Percentiles rank a stretch among this genome's conserved stretches.
Evolutionary conservation across 2,888 invertebrate species (phyloP).

Genomic region (Drosophila setosimentum): DNA sequence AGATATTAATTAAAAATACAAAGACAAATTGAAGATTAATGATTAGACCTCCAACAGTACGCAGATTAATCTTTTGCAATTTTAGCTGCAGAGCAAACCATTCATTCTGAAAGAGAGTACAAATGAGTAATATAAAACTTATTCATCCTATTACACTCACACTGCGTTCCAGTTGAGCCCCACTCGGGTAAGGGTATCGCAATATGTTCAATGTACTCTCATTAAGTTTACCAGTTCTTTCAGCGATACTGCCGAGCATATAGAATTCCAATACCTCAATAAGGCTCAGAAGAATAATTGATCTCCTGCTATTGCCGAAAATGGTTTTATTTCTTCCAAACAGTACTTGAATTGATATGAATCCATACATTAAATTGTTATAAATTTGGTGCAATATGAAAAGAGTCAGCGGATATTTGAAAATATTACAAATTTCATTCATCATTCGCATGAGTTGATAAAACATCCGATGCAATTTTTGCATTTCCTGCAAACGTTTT

Average conservation of each 20-base stretch:
- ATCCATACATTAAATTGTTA: neutral
- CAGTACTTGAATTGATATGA: neutral
- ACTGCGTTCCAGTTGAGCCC: slow-evolving; percentile 5
- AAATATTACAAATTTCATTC: slow-evolving; percentile 10
- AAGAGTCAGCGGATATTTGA: slow-evolving; percentile 11
- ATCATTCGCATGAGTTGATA: slow-evolving; percentile 11
- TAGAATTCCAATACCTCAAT: slow-evolving; percentile 2
- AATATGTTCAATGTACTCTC: slow-evolving; percentile 16
- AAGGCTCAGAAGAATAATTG: no score
- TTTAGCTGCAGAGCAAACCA: slow-evolving; percentile 40
- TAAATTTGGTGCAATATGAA: neutral
- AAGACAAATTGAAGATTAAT: slow-evolving; percentile 22
- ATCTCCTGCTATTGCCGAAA: no score
- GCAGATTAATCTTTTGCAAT: slow-evolving; percentile 16
- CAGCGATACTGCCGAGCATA: neutral
- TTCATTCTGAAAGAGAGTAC: slow-evolving; percentile 24
- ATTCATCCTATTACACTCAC: slow-evolving; percentile 21
- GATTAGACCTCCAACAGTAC: slow-evolving; percentile 12
- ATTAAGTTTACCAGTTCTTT: neutral
- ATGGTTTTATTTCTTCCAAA: neutral
- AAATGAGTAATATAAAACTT: neutral
- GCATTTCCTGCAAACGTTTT: neutral
- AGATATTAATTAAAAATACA: neutral
- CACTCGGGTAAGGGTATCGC: neutral
- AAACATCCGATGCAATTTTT: slow-evolving; percentile 4